Conservation (phyloP, 2,888 invertebrate genomes). For the Agrochola circellaris region DNA sequence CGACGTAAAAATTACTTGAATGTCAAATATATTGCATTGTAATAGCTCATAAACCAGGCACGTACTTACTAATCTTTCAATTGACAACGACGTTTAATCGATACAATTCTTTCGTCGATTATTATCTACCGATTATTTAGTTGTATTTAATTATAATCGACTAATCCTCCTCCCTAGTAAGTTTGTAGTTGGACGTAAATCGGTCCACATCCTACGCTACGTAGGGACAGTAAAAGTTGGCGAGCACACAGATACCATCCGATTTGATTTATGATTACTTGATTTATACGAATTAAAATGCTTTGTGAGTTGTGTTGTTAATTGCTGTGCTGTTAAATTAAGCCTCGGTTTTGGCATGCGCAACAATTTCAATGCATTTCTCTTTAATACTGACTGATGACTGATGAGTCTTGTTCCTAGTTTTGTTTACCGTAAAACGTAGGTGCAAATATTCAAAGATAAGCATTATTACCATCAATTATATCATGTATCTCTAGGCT, state of each 20-base stretch:
- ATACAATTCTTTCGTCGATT: slow-evolving; percentile 17
- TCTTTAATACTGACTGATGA: slow-evolving; percentile 32
- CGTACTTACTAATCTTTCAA: slow-evolving; percentile 35
- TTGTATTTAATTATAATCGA: slow-evolving; percentile 33
- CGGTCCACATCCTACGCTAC: slow-evolving; percentile 48
- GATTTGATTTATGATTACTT: slow-evolving; percentile 60
- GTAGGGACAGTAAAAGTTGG: slow-evolving; percentile 59
- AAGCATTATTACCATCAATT: not conserved
- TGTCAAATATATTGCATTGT: slow-evolving; percentile 32
- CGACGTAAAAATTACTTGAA: slow-evolving; percentile 25
- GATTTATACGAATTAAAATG: slow-evolving; percentile 65
- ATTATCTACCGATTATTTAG: slow-evolving; percentile 23
- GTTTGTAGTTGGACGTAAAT: slow-evolving; percentile 67
- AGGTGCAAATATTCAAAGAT: slow-evolving; percentile 3
- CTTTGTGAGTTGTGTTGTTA: slow-evolving; percentile 52
- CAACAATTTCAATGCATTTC: slow-evolving; percentile 31
- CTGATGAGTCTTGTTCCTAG: slow-evolving; percentile 25
- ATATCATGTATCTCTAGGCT: not conserved
- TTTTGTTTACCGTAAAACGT: slow-evolving; percentile 25
- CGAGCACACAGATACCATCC: slow-evolving; percentile 47
- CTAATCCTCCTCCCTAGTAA: slow-evolving; percentile 63
- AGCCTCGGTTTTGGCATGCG: slow-evolving; percentile 40
- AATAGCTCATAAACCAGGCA: slow-evolving; percentile 25
- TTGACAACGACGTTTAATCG: slow-evolving; percentile 22
- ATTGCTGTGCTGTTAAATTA: slow-evolving; percentile 50